phyloP scores from a whole-genome alignment of 2,888 invertebrate genomes.

The Synergus gifuensis region DNA sequence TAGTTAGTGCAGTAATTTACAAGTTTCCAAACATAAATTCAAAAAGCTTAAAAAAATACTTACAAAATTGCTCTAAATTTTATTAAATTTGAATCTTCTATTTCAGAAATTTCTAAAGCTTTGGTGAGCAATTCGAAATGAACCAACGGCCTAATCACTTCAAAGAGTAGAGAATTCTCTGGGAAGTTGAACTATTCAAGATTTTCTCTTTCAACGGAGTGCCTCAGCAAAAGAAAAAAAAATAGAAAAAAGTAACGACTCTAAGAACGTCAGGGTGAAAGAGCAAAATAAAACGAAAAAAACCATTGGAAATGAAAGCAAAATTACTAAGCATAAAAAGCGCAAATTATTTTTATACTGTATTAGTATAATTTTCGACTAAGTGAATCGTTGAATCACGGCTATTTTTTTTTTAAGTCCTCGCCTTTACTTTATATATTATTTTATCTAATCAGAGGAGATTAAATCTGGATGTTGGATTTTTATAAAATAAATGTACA shows the following conservation, averaged over 20 bases:
- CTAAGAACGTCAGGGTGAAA: constrained; percentile 18
- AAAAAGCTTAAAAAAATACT: not conserved
- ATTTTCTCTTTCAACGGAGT: constrained; percentile 9
- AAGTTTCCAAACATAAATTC: not conserved
- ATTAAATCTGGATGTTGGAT: not conserved
- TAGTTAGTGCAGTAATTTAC: not conserved
- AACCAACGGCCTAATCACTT: not conserved
- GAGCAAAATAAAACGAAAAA: constrained; percentile 6
- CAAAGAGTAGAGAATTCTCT: constrained; percentile 5
- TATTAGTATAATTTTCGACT: constrained; percentile 2
- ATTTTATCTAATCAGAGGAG: not conserved
- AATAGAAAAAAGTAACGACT: not conserved
- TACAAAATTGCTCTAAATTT: not conserved
- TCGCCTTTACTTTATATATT: constrained; percentile 42
- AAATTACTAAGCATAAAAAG: constrained; percentile 31
- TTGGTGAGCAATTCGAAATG: constrained; percentile 2
- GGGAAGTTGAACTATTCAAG: constrained; percentile 10
- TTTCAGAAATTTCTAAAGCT: constrained; percentile 21
- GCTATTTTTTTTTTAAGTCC: constrained; percentile 24
- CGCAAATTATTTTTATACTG: constrained; percentile 31
- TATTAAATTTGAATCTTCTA: not conserved
- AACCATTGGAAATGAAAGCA: constrained; percentile 7
- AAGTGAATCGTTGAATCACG: not conserved
- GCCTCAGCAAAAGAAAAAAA: not conserved
- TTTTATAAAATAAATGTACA: constrained; percentile 38